Conservation (phyloP, 2,797 vertebrate genomes). For the Lophura swinhoii region DNA sequence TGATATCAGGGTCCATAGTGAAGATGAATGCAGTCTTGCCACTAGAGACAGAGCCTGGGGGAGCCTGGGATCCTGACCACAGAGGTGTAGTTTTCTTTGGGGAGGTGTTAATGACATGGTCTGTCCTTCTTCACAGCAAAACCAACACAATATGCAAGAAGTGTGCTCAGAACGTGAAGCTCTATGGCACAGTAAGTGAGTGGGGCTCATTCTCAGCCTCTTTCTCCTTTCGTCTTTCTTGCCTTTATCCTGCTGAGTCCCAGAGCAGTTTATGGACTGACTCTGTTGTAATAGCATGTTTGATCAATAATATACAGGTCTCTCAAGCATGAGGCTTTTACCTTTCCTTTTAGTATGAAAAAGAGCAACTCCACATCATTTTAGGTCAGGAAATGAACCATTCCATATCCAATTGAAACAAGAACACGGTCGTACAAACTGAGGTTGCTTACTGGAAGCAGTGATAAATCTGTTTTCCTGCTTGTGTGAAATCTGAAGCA, state of each 20-base stretch:
- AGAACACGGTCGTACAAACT: background rate
- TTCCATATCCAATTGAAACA: background rate
- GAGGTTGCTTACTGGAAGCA: conserved; percentile 1
- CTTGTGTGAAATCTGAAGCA: background rate
- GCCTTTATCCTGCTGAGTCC: background rate
- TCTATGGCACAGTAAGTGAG: conserved; percentile 95
- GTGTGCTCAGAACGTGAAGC: conserved; percentile 98
- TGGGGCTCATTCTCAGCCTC: background rate
- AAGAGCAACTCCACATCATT: background rate
- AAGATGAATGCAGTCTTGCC: background rate
- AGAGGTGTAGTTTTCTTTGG: background rate
- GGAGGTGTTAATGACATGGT: background rate
- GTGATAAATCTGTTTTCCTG: background rate
- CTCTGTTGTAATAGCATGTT: background rate
- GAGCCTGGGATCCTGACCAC: background rate
- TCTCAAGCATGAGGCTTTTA: background rate
- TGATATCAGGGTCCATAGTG: background rate
- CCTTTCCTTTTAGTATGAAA: background rate
- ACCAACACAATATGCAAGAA: conserved; percentile 99
- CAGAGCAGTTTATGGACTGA: background rate
- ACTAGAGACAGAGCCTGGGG: background rate
- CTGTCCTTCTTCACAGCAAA: conserved; percentile 84
- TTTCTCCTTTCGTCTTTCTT: background rate
- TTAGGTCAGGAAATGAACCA: background rate
- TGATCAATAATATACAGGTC: background rate